phyloP scores from a whole-genome alignment of 2,797 vertebrate genomes.

The Anabas testudineus region DNA sequence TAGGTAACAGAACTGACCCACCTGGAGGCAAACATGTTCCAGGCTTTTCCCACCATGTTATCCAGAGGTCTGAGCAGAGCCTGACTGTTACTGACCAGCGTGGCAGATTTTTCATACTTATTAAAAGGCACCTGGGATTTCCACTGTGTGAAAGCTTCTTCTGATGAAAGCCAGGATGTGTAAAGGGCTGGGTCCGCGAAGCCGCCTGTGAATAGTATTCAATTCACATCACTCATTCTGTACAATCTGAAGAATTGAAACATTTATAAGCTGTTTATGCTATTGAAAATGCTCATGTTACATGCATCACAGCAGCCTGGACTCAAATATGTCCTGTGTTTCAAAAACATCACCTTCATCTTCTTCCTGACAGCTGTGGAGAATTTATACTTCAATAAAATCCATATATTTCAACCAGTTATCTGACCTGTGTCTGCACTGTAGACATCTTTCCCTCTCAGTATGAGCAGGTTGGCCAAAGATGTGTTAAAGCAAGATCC shows the following conservation, averaged over 20 bases:
- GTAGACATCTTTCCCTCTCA: slow-evolving; percentile 92
- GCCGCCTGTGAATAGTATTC: slow-evolving; percentile 75
- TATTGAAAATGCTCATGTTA: no score
- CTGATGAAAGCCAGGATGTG: slow-evolving; percentile 88
- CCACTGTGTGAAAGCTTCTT: slow-evolving; percentile 87
- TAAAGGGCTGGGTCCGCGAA: slow-evolving; percentile 91
- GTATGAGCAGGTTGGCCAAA: slow-evolving; percentile 92
- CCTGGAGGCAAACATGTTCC: slow-evolving; percentile 99
- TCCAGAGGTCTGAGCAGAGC: slow-evolving; percentile 91
- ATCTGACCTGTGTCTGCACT: slow-evolving; percentile 85
- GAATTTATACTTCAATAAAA: not conserved
- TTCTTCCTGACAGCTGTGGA: no score
- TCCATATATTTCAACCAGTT: not conserved
- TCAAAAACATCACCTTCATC: not conserved
- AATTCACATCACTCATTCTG: not conserved
- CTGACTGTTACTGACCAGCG: slow-evolving; percentile 96
- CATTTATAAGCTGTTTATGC: not conserved
- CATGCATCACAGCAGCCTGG: not conserved
- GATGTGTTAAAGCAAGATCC: slow-evolving; percentile 88
- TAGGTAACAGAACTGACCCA: slow-evolving; percentile 74
- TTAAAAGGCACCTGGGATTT: slow-evolving; percentile 90
- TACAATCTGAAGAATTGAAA: not conserved
- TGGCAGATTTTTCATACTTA: slow-evolving; percentile 93
- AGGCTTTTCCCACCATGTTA: slow-evolving; percentile 91
- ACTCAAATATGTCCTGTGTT: not conserved